Conservation (phyloP, 2,113 vertebrate genomes). For the Tetrax tetrax region DNA sequence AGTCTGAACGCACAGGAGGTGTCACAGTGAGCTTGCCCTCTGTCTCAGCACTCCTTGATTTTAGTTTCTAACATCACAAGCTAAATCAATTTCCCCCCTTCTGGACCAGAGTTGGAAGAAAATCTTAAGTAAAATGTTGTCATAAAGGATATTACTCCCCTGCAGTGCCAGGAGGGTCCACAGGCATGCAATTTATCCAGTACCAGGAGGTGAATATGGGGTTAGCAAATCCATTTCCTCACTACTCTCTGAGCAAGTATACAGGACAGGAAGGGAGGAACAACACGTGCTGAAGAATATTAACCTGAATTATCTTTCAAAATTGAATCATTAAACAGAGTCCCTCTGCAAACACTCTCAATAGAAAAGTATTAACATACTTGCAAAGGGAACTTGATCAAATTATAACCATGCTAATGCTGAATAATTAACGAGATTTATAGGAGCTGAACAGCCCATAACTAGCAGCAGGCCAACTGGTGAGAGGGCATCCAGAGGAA, state of each 20-base stretch:
- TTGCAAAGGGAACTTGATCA: background rate
- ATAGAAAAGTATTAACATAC: background rate
- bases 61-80: slow-evolving; percentile 12
- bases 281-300: background rate
- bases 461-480: background rate
- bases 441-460: background rate
- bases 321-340: background rate
- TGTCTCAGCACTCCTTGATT: slow-evolving; percentile 6
- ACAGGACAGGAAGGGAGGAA: background rate
- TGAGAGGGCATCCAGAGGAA: background rate
- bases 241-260: background rate
- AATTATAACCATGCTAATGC: background rate
- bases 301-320: slow-evolving; percentile 20
- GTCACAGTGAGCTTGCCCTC: background rate
- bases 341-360: background rate
- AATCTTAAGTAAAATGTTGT: slow-evolving; percentile 36
- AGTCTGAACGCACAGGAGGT: background rate
- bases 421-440: background rate
- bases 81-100: slow-evolving; percentile 35
- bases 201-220: slow-evolving; percentile 12
- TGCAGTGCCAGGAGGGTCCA: slow-evolving; percentile 1
- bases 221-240: slow-evolving; percentile 54
- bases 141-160: slow-evolving; percentile 38
- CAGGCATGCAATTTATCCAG: slow-evolving; percentile 34
- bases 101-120: slow-evolving; percentile 18